Percentiles rank a stretch among this genome's conserved stretches.
These are phyloP conservation scores for Serilophus lunatus DNA, from an alignment of 2,113 vertebrate genomes.

Conservation along the genomic window DNA sequence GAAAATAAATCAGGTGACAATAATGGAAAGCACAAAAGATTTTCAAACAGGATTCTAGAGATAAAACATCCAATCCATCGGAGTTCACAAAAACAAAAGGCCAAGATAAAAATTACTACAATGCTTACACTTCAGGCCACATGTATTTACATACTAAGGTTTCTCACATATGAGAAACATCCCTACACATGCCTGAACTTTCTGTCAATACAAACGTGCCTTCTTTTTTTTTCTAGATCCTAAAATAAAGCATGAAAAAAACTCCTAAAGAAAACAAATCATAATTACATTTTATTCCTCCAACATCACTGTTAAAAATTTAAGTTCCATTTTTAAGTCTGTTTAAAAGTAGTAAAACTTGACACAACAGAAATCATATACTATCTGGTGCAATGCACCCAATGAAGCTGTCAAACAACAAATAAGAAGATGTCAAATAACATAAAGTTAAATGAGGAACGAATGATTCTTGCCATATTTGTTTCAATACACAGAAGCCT, in stretches of 20 bases:
- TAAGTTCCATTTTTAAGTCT: neutral
- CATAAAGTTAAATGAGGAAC: neutral
- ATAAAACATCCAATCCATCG: neutral
- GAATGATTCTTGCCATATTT: neutral
- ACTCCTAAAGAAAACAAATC: neutral
- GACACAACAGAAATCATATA: neutral
- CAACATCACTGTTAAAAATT: neutral
- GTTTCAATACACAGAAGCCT: neutral
- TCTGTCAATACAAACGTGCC: neutral
- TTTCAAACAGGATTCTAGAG: neutral
- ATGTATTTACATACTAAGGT: neutral
- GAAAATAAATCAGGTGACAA: neutral
- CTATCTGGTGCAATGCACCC: neutral
- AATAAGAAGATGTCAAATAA: neutral
- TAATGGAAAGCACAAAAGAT: neutral
- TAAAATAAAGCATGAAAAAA: neutral
- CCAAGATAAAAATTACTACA: neutral
- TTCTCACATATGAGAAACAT: neutral
- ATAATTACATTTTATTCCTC: neutral
- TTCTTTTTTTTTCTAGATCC: neutral
- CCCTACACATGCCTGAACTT: neutral
- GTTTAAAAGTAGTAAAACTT: neutral
- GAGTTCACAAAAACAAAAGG: neutral
- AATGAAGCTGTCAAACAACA: neutral
- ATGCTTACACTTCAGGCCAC: neutral